Base-by-base conservation (phyloP, 2,888 invertebrate species). In the Lycophotia porphyrea region DNA sequence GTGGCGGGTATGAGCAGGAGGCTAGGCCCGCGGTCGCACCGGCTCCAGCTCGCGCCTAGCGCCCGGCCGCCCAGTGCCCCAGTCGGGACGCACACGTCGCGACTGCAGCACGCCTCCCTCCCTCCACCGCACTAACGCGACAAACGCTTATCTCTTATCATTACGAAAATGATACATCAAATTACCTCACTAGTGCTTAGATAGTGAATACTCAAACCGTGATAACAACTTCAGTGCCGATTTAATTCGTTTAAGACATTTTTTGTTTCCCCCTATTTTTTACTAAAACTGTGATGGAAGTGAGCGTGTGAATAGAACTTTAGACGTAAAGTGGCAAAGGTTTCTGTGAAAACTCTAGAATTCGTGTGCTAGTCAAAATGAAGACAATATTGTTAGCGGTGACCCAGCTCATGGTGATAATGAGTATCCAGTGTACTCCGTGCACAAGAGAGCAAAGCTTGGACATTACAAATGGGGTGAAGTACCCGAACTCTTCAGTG, bases 131-230 rank as follows among this genome's bases (percentile, higher is more conserved):
- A 84, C 75, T 71, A 65, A 55, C 67, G 72, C 84, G 71, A 86
- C 73, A 88, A 89, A 88, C 83, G 82, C 88, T 90, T 84, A 88
- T 86, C 88, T 90, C 92, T 95, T 95, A 95, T 95, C 95, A 93
- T 92, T 88, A 91, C 90, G 90, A 93, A 92, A 93, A 94, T 95
- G 95, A 95, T 93, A 95, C 94, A 95, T 92, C 92, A 90, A 92
- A 93, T 94, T 94, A 94, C 94, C 93, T 93, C 93, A 93, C 91
- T 88, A 92, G 92, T 91, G 85, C 86, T 74, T 86, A 88, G 94
- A 95, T 95, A 95, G 92, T 88, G 87, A 89, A 90, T 90, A 90
- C 91, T 90, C 87, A 80, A 88, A 87, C 87, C 87, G 90, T 91
- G 94, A 93, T 94, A 94, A 72, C 83, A 85, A 67, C 81, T 85